These are phyloP conservation scores for Sinelater perroti DNA, from an alignment of 2,888 invertebrate genomes.

Conservation along the genomic window DNA sequence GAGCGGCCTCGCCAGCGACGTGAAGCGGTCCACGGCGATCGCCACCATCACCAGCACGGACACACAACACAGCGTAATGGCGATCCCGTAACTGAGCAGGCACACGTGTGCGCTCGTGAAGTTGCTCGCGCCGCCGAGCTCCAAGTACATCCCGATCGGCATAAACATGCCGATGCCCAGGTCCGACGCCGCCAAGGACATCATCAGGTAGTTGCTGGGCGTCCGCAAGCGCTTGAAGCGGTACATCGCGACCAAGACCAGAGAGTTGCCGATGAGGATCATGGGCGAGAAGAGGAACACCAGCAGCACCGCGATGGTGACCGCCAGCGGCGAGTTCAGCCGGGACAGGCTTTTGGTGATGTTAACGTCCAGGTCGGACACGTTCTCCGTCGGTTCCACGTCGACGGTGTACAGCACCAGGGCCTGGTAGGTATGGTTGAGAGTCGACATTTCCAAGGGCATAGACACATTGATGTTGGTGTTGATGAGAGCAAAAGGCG, in stretches of 20 bases:
- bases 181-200: slow-evolving; percentile 69
- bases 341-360: slow-evolving; percentile 53
- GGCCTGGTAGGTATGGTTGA: slow-evolving; percentile 53
- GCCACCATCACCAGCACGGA: slow-evolving; percentile 69
- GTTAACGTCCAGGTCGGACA: slow-evolving; percentile 53
- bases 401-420: slow-evolving; percentile 49
- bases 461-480: slow-evolving; percentile 52
- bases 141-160: slow-evolving; percentile 68
- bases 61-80: slow-evolving; percentile 67
- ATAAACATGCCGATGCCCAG: slow-evolving; percentile 68
- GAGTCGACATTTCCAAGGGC: slow-evolving; percentile 53
- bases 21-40: slow-evolving; percentile 70
- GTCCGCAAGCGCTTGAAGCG: slow-evolving; percentile 69
- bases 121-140: slow-evolving; percentile 62
- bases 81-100: slow-evolving; percentile 67
- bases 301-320: slow-evolving; percentile 62
- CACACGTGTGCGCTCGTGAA: slow-evolving; percentile 62
- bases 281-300: slow-evolving; percentile 66
- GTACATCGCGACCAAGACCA: slow-evolving; percentile 68
- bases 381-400: slow-evolving; percentile 49
- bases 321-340: slow-evolving; percentile 59
- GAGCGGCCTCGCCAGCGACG: slow-evolving; percentile 69
- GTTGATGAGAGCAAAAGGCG: slow-evolving; percentile 36
- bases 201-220: slow-evolving; percentile 69
- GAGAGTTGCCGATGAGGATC: slow-evolving; percentile 67